These are phyloP conservation scores for Ceriagrion tenellum DNA, from an alignment of 2,888 invertebrate genomes.

Conservation along the genomic window DNA sequence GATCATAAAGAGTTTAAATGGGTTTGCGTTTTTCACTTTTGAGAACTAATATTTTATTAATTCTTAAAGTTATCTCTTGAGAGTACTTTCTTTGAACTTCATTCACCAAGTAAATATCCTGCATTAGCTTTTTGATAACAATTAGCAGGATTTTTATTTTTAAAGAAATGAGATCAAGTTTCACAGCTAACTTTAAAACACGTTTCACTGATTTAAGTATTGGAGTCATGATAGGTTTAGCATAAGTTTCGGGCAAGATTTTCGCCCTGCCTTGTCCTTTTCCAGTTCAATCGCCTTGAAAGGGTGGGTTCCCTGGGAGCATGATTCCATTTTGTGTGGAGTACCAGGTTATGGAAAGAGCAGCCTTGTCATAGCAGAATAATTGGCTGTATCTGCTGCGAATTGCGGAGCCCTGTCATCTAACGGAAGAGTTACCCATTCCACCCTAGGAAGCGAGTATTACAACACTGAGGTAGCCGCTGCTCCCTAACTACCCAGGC, in stretches of 20 bases:
- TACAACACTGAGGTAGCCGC: conserved; percentile 24
- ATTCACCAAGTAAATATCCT: neutral
- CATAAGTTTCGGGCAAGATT: conserved; percentile 51
- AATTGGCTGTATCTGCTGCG: conserved; percentile 5
- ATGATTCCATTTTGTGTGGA: neutral
- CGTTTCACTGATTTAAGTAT: neutral
- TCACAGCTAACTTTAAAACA: too few species aligned
- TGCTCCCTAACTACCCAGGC: conserved; percentile 8
- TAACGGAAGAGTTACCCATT: conserved; percentile 37
- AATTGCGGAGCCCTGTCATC: conserved; percentile 21
- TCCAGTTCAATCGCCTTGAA: conserved; percentile 54
- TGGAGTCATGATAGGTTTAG: conserved; percentile 31
- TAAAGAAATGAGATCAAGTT: neutral
- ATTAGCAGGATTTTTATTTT: neutral
- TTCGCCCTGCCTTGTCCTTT: conserved; percentile 67
- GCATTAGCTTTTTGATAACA: neutral
- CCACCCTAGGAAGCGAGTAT: neutral
- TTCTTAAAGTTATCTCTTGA: neutral
- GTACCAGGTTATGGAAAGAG: conserved; percentile 54
- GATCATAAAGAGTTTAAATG: neutral
- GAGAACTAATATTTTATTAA: neutral
- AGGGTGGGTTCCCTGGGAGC: conserved; percentile 60
- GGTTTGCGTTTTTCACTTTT: conserved; percentile 35
- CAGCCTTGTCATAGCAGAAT: conserved; percentile 51
- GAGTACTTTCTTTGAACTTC: neutral